Conservation (phyloP, 2,797 vertebrate species). For the Poeciliopsis presidionis region DNA sequence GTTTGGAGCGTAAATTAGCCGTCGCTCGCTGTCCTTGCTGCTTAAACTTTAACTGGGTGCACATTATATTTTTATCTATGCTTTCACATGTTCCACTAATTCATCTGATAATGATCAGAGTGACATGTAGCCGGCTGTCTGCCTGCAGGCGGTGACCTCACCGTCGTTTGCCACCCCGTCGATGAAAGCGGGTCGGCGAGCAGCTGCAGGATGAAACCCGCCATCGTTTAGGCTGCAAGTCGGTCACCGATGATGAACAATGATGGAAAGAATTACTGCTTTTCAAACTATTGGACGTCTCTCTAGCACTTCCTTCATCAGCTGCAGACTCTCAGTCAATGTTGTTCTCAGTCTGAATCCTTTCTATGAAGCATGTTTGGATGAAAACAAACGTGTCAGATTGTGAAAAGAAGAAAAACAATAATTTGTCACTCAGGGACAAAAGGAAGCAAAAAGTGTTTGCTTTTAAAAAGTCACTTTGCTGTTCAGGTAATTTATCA, state of each 20-base stretch:
- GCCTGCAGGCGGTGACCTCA: slow-evolving; percentile 68
- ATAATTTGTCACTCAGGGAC: background rate
- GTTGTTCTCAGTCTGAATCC: background rate
- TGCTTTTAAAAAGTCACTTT: background rate
- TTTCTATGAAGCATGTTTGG: background rate
- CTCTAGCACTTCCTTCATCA: background rate
- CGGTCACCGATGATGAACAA: slow-evolving; percentile 45
- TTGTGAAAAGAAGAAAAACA: background rate
- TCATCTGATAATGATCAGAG: slow-evolving; percentile 51
- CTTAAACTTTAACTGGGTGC: slow-evolving; percentile 41
- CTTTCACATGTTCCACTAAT: slow-evolving; percentile 28
- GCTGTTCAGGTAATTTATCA: background rate
- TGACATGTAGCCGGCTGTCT: slow-evolving; percentile 66
- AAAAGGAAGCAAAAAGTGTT: background rate
- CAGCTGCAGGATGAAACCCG: slow-evolving; percentile 64
- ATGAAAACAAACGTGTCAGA: background rate
- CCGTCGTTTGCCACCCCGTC: slow-evolving; percentile 47
- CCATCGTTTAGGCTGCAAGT: slow-evolving; percentile 7
- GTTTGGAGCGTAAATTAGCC: slow-evolving; percentile 26
- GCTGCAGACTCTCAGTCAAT: background rate
- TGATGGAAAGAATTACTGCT: slow-evolving; percentile 38
- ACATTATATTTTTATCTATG: slow-evolving; percentile 45
- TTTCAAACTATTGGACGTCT: slow-evolving; percentile 1
- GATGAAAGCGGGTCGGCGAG: slow-evolving; percentile 66
- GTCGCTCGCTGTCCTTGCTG: slow-evolving; percentile 8